Evolutionary conservation across 2,888 invertebrate genomes (phyloP), one percentile per base, ranked within the genome.

Genomic region (Eupithecia dodoneata): DNA sequence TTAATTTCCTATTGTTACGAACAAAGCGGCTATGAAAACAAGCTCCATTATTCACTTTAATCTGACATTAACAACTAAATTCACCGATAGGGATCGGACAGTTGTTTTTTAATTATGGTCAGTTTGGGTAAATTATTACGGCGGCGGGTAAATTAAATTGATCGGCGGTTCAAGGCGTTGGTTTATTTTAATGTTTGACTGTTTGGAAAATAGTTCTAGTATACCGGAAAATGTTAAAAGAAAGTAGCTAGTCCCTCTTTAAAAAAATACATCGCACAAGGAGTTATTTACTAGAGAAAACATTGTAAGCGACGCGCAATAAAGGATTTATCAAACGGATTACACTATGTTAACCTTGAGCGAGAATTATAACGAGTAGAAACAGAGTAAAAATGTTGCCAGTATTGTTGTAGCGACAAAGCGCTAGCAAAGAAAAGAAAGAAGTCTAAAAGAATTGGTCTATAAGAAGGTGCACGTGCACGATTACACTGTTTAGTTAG

Each of bases 71-170:
- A 78, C 83, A 81, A 81, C 81, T 75, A 77, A 83, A 81, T 77
- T 77, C 78, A 73, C 75, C 85, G 87, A 87, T 86, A 81, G 84
- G 85, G 83, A 84, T 82, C 81, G 77, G 81, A 77, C 81, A 81
- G 80, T 85, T 90, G 88, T 90, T 89, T 85, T 89, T 87, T 89
- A 89, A 90, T 90, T 89, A 88, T 84, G 76, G 79, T 75, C 80
- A 74, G 76, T 81, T 80, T 81, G 80, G 82, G 80, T 82, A 84
- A 86, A 85, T 85, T 83, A 85, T 81, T 83, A 85, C 79, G 76
- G 76, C 79, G 76, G 76, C 74, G 73, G 72, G 79, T 77, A 79
- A 83, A 83, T 84, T 84, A 81, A 83, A 84, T 85, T 79, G 83
- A 83, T 84, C 81, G 81, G 1, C 70, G 12, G 71, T 65, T 71